Evolutionary conservation across 2,888 invertebrate species (phyloP).

Genomic region (Eudasyphora cyanicolor): DNA sequence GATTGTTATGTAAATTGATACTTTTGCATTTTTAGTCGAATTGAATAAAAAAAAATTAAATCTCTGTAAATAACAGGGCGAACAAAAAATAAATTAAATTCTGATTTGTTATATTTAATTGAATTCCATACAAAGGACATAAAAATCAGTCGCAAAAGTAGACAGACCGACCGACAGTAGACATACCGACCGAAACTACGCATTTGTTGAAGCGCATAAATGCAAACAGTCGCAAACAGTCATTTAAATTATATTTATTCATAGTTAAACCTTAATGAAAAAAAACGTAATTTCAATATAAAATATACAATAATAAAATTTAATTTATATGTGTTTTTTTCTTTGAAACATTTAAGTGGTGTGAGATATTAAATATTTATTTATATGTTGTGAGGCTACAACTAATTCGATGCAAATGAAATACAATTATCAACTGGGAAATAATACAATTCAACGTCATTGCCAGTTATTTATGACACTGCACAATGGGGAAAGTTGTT

Average conservation of each 20-base stretch:
- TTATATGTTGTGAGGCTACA: neutral
- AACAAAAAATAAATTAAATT: neutral
- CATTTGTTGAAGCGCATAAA: neutral
- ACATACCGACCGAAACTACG: neutral
- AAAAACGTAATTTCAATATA: constrained; percentile 19
- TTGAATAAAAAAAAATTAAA: neutral
- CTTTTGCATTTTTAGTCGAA: neutral
- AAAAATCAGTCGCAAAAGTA: neutral
- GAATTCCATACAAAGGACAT: neutral
- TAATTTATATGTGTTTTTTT: constrained; percentile 38
- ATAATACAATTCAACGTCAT: too few species aligned
- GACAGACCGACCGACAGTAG: neutral
- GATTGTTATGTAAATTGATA: neutral
- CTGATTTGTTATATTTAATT: constrained; percentile 10
- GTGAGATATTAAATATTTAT: neutral
- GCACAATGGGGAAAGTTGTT: too few species aligned
- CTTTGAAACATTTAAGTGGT: constrained; percentile 53
- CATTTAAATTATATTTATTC: neutral
- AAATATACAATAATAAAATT: constrained; percentile 30
- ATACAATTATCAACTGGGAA: too few species aligned
- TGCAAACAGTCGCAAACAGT: neutral
- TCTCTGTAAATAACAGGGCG: neutral
- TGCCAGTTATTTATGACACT: too few species aligned
- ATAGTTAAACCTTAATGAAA: neutral
- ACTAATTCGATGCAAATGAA: too few species aligned